These are phyloP conservation scores for Aphidius colemani DNA, from an alignment of 2,888 invertebrate species.

Conservation along the genomic window DNA sequence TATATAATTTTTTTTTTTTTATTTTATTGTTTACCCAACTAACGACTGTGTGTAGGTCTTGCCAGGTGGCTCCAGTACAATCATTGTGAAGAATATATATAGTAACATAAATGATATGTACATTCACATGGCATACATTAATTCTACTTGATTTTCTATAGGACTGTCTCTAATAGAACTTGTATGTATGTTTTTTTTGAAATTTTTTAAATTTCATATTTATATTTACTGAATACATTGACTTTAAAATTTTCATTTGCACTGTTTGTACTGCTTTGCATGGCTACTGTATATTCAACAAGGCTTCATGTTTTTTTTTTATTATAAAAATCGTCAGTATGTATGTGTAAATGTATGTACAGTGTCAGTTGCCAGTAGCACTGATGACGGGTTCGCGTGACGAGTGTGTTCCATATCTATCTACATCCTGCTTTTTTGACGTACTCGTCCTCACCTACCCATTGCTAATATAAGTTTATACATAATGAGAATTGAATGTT, in stretches of 20 bases:
- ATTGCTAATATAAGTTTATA: constrained; percentile 24
- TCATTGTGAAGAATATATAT: constrained; percentile 45
- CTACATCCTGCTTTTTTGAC: constrained; percentile 59
- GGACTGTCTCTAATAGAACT: too few relatives aligned
- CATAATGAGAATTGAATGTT: background rate
- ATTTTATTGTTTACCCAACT: constrained; percentile 48
- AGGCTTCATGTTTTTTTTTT: background rate
- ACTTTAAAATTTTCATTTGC: constrained; percentile 1
- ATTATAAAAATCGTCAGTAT: constrained; percentile 6
- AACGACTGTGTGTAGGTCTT: constrained; percentile 47
- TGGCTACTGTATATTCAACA: constrained; percentile 26
- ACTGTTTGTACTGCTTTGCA: constrained; percentile 10
- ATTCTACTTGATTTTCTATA: too few relatives aligned
- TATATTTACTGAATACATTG: background rate
- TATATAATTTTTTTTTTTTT: background rate
- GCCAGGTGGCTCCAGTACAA: constrained; percentile 54
- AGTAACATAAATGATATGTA: constrained; percentile 15
- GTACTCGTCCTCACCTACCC: constrained; percentile 55
- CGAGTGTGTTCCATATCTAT: constrained; percentile 58
- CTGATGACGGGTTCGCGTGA: constrained; percentile 61
- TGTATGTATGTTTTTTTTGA: too few relatives aligned
- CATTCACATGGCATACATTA: too few relatives aligned
- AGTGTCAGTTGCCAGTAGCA: constrained; percentile 52
- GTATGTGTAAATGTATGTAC: constrained; percentile 47
- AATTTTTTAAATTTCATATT: background rate